Evolutionary conservation across 2,888 invertebrate genomes (phyloP), one percentile per base, ranked within the genome.

Genomic region (Diarsia mendica): DNA sequence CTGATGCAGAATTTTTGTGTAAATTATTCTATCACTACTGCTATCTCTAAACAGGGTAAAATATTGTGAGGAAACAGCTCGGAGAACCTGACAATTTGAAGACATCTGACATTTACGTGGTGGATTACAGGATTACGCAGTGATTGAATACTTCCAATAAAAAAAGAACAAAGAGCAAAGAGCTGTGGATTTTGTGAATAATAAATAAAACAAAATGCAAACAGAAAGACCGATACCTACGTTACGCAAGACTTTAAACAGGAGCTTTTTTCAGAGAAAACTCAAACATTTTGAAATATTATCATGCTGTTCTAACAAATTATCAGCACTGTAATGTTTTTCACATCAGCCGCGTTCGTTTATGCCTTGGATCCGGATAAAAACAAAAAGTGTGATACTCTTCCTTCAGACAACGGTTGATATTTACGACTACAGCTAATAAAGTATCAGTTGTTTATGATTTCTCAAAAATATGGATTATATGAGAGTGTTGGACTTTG

Each of bases 381-480:
- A 53, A 53, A 65, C 39, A 68, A 71, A 69, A 74, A 67, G 77
- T 72, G 39, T 81, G 76, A 66, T 71, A 75, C 67, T 75, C 68
- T 44, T 60, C 58, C 60, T 80, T 85, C 81, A 80, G 84, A 86
- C 86, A 87, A 70, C 79, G 73, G 79, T 68, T 66, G 51, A 84
- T 88, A 88, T 91, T 91, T 90, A 91, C 77, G 90, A 88, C 85
- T 80, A 80, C 80, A 74, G 67, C 82, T 79, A 87, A 88, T 89
- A 90, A 90, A 90, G 76, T 82, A 85, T 84, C 80, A 75, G 83
- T 87, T 87, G 86, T 89, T 91, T 89, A 91, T 86, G 89, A 85
- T 84, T 89, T 87, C 83, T 85, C 71, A 86, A 90, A 85, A 86
- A 64, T 49, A 69, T 71, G 55, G 61, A 67, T 67, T 58, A 70